Percentiles rank a stretch among this genome's conserved stretches.
These are phyloP conservation scores for Chaetoderma sp. DNA, from an alignment of 2,888 invertebrate species.

Conservation along the genomic window DNA sequence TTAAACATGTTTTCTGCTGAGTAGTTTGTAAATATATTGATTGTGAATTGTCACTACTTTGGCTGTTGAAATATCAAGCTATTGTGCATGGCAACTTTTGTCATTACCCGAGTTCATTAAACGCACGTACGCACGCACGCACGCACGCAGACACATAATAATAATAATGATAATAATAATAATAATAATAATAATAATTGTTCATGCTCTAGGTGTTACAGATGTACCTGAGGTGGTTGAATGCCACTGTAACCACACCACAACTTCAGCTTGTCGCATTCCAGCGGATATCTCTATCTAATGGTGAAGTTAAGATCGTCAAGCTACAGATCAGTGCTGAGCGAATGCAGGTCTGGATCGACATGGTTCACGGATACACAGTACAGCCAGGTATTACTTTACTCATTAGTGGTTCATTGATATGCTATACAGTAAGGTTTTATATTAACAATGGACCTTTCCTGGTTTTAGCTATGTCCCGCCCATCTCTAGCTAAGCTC, in stretches of 20 bases:
- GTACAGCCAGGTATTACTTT: conserved; percentile 40
- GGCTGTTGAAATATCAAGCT: no score
- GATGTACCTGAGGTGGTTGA: conserved; percentile 54
- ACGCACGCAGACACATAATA: no score
- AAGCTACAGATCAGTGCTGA: conserved; percentile 39
- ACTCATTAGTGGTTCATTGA: not conserved
- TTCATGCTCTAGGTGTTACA: conserved; percentile 51
- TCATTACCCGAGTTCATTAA: no score
- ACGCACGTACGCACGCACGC: no score
- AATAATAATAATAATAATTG: not conserved
- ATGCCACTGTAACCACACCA: conserved; percentile 46
- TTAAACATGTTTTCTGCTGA: no score
- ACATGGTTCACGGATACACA: conserved; percentile 33
- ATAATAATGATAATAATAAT: no score
- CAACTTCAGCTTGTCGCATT: conserved; percentile 51
- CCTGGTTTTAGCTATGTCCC: no score
- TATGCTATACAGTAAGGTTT: not conserved
- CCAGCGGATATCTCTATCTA: conserved; percentile 33
- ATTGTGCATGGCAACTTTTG: no score
- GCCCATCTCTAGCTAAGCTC: no score
- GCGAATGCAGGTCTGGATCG: conserved; percentile 52
- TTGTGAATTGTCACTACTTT: no score
- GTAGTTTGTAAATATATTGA: no score
- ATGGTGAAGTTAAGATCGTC: conserved; percentile 13
- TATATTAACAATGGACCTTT: no score